Evolutionary conservation across 2,797 vertebrate species (phyloP).

Genomic region (Mus caroli): DNA sequence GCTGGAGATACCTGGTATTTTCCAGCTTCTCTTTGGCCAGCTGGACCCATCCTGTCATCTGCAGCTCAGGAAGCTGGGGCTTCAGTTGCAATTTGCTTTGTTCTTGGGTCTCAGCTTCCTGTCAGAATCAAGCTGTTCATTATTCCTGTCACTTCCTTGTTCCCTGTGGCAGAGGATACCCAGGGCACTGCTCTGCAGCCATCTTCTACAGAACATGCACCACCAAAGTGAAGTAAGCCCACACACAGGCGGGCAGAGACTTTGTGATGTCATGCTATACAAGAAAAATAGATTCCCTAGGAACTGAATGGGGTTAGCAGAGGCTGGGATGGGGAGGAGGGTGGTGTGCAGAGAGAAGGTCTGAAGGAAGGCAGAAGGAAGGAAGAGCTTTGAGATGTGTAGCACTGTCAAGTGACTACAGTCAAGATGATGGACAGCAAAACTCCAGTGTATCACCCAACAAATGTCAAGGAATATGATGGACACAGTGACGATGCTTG

Average conservation of each 20-base stretch:
- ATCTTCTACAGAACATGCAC: neutral
- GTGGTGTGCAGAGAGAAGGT: neutral
- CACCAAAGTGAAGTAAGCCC: neutral
- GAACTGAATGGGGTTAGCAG: neutral
- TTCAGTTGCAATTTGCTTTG: neutral
- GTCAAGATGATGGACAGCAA: neutral
- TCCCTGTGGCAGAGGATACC: neutral
- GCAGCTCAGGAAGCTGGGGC: neutral
- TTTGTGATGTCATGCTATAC: neutral
- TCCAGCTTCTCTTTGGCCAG: neutral
- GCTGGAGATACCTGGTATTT: neutral
- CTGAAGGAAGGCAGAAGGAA: neutral
- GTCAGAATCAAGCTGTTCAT: neutral
- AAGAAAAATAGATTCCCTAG: neutral
- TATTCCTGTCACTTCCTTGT: neutral
- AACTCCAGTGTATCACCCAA: neutral
- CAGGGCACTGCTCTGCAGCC: neutral
- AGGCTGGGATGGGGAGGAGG: neutral
- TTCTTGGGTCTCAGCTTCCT: neutral
- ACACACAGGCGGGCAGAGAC: neutral
- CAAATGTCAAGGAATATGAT: conserved; percentile 7
- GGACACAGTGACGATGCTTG: neutral
- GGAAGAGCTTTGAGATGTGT: neutral
- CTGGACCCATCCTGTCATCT: neutral
- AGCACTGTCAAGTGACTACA: neutral